A percentile compares a stretch with the other conserved stretches of the same genome.
Conservation (phyloP, 2,113 vertebrate species). For the Deroptyus accipitrinus region DNA sequence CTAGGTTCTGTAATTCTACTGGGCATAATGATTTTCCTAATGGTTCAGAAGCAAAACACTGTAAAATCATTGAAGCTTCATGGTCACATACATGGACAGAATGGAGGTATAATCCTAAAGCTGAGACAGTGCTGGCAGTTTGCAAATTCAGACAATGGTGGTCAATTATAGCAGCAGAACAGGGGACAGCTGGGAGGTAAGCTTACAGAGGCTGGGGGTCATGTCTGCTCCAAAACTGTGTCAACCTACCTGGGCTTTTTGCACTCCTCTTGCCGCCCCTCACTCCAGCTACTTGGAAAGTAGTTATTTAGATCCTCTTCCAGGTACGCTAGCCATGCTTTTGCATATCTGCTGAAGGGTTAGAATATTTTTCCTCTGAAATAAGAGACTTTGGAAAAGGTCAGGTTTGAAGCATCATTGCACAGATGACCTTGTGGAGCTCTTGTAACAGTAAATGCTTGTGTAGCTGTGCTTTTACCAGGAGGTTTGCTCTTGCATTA, state of each 20-base stretch:
- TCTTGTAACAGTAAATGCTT: not conserved
- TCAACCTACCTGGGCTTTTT: not conserved
- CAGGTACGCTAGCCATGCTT: fast-evolving
- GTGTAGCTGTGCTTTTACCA: fast-evolving
- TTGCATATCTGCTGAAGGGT: not conserved
- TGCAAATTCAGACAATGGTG: not conserved
- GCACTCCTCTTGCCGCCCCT: not conserved
- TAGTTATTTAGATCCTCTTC: not conserved
- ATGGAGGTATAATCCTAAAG: not conserved
- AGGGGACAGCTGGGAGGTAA: not conserved
- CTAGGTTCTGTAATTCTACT: not conserved
- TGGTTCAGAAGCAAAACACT: not conserved
- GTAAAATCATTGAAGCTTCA: not conserved
- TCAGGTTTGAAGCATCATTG: not conserved
- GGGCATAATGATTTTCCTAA: not conserved
- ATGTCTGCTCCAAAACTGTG: not conserved
- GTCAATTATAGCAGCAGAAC: not conserved
- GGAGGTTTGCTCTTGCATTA: not conserved
- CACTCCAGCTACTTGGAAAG: not conserved
- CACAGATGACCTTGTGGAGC: not conserved
- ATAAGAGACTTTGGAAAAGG: not conserved
- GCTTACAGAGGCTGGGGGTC: not conserved
- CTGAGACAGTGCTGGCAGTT: not conserved
- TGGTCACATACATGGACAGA: not conserved
- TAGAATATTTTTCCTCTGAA: not conserved